Evolutionary conservation across 2,888 invertebrate genomes (phyloP).

Genomic region (Limulus polyphemus): DNA sequence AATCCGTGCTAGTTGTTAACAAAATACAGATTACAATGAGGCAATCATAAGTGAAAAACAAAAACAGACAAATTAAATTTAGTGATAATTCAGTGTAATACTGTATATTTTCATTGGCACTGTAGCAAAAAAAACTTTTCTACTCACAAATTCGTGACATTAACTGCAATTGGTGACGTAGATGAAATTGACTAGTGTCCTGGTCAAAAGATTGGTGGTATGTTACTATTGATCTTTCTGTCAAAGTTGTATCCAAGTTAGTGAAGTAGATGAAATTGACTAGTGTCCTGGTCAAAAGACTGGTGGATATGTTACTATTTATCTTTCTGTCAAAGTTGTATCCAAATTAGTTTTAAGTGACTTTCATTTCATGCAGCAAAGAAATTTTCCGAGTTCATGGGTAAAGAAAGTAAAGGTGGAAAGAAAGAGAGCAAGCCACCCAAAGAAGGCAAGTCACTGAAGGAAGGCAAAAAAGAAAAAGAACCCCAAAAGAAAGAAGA

Average conservation of each 20-base stretch:
- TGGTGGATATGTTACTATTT: neutral
- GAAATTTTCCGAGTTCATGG: constrained; percentile 44
- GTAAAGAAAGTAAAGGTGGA: constrained; percentile 24
- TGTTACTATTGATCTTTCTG: neutral
- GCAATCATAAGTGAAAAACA: too few relatives aligned
- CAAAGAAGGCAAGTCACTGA: constrained; percentile 31
- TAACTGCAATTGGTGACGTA: neutral
- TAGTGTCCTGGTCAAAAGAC: neutral
- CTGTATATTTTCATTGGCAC: too few relatives aligned
- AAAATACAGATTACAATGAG: too few relatives aligned
- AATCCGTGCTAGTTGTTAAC: too few relatives aligned
- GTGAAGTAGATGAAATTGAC: neutral
- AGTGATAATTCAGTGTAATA: too few relatives aligned
- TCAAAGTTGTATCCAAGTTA: neutral
- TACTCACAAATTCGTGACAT: too few relatives aligned
- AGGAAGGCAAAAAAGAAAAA: constrained; percentile 33
- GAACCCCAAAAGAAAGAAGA: constrained; percentile 31
- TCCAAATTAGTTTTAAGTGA: neutral
- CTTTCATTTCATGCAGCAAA: constrained; percentile 42
- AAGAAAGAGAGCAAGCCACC: constrained; percentile 11
- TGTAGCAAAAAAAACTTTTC: too few relatives aligned
- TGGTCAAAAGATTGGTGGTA: neutral
- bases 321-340: neutral
- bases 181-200: neutral
- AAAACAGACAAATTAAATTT: too few relatives aligned